Conservation (phyloP, 1,140 invertebrate species). For the Pollicipes pollicipes region DNA sequence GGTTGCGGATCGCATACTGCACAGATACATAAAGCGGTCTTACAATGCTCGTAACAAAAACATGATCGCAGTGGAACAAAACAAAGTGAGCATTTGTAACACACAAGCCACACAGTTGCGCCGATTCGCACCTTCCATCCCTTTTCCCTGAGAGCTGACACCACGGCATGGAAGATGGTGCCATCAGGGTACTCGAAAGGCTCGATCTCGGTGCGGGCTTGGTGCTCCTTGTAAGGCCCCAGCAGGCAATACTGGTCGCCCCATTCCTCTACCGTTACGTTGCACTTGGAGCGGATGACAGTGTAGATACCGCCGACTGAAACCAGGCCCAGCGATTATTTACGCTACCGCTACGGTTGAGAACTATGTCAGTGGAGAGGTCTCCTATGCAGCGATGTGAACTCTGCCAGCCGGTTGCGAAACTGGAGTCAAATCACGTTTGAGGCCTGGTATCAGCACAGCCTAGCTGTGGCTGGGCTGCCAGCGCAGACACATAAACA, state of each 20-base stretch:
- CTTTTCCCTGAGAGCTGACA: slow-evolving; percentile 59
- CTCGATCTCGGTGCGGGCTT: slow-evolving; percentile 89
- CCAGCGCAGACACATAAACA: no score
- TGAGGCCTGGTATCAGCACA: no score
- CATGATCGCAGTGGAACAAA: no score
- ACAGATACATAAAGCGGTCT: no score
- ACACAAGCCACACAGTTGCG: no score
- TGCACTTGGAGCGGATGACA: slow-evolving; percentile 94
- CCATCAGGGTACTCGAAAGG: slow-evolving; percentile 64
- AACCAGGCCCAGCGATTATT: slow-evolving; percentile 22
- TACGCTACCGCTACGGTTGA: neutral
- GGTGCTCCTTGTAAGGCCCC: slow-evolving; percentile 86
- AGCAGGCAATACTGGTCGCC: slow-evolving; percentile 92
- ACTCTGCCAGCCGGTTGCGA: no score
- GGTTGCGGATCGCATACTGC: no score
- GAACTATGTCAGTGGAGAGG: no score
- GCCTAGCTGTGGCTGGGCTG: no score
- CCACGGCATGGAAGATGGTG: slow-evolving; percentile 55
- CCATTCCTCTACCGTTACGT: slow-evolving; percentile 92
- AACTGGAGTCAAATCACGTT: neutral
- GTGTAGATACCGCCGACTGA: slow-evolving; percentile 96
- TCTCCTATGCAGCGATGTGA: no score
- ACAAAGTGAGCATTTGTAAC: no score
- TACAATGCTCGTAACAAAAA: no score
- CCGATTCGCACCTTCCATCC: slow-evolving; percentile 69